Conservation (phyloP, 2,797 vertebrate species). For the Sternotherus odoratus region DNA sequence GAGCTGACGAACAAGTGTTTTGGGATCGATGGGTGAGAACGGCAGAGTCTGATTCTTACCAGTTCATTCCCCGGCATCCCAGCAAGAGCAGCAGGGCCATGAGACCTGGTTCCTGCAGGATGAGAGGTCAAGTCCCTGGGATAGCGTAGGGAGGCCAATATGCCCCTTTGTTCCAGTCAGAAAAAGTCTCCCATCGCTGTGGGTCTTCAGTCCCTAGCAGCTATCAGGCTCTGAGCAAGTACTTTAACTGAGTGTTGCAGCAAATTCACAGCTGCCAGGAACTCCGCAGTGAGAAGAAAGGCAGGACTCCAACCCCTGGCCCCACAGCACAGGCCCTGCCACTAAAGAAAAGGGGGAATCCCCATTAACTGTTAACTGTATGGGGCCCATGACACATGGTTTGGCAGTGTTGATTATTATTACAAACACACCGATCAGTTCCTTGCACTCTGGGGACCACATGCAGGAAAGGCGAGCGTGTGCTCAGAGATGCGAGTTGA, state of each 20-base stretch:
- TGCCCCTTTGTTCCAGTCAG: neutral
- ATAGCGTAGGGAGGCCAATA: neutral
- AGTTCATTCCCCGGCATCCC: neutral
- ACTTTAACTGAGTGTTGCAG: neutral
- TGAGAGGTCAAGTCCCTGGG: neutral
- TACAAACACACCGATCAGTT: neutral
- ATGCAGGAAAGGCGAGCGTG: neutral
- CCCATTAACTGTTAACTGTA: neutral
- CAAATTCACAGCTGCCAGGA: neutral
- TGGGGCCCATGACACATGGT: neutral
- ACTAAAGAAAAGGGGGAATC: neutral
- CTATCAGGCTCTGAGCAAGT: neutral
- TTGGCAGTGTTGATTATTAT: neutral
- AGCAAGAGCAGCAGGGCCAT: neutral
- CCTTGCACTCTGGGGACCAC: neutral
- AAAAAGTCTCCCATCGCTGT: neutral
- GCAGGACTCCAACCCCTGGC: neutral
- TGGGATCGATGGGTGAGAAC: too few relatives aligned
- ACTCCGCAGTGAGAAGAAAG: neutral
- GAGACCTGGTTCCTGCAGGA: neutral
- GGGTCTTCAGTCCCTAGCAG: neutral
- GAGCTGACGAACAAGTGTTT: too few relatives aligned
- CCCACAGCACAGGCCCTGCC: neutral
- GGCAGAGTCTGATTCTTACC: too few relatives aligned
- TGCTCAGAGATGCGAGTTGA: neutral